Evolutionary conservation across 2,797 vertebrate genomes (phyloP).

Genomic region (Loris lydekkerianus): DNA sequence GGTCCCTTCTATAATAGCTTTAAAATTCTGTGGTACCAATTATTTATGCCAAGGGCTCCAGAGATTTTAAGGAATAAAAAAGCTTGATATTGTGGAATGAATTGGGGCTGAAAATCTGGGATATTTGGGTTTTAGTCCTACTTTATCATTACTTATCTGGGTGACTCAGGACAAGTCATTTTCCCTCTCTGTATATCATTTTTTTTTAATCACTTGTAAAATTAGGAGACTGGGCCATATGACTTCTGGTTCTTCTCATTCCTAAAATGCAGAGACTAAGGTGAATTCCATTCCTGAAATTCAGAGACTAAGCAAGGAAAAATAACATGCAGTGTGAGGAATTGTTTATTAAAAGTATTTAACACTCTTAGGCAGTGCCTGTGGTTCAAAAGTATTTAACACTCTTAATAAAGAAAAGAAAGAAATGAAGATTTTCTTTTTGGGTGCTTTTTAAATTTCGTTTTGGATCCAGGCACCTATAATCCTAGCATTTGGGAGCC

Average conservation of each 20-base stretch:
- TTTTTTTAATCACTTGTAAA: background rate
- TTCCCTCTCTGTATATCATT: background rate
- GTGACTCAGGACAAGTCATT: conserved; percentile 66
- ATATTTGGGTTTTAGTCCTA: conserved; percentile 69
- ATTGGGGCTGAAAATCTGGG: conserved; percentile 52
- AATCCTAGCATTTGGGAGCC: background rate
- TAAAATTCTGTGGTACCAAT: conserved; percentile 73
- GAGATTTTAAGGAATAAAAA: conserved; percentile 62
- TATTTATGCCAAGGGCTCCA: conserved; percentile 66
- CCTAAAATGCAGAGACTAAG: background rate
- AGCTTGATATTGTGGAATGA: conserved; percentile 42
- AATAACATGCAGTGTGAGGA: background rate
- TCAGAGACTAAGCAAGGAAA: conserved; percentile 33
- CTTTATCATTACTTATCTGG: conserved; percentile 71
- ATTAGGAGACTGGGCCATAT: background rate
- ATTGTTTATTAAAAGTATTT: conserved; percentile 69
- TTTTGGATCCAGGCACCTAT: background rate
- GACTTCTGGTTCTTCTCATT: conserved; percentile 43
- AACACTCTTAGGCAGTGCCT: background rate
- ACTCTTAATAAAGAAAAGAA: background rate
- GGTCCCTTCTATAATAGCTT: conserved; percentile 34
- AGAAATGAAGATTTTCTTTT: conserved; percentile 9
- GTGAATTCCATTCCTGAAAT: conserved; percentile 41
- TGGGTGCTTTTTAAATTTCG: conserved; percentile 65
- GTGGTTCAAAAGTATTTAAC: background rate